phyloP scores from a whole-genome alignment of 1,140 invertebrate species.

The Littorina saxatilis region DNA sequence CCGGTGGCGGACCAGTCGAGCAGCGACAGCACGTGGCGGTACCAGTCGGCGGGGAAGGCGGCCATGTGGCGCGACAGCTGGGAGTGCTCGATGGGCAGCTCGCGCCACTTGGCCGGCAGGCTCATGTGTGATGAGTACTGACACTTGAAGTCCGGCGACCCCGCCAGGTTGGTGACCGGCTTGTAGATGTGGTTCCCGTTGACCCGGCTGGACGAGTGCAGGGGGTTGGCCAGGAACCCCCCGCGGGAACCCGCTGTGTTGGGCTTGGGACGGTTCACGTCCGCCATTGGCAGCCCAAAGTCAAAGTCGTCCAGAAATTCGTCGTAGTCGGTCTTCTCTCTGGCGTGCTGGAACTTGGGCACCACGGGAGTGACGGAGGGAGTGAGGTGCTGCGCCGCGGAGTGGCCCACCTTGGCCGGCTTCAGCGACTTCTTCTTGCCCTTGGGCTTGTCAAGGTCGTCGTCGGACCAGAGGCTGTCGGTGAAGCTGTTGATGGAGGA shows the following conservation, averaged over 20 bases:
- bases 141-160: constrained; percentile 71
- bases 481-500: constrained; percentile 67
- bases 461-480: constrained; percentile 72
- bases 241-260: not conserved
- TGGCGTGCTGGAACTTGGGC: constrained; percentile 26
- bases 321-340: constrained; percentile 58
- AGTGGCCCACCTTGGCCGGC: constrained; percentile 29
- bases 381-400: constrained; percentile 7
- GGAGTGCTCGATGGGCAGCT: constrained; percentile 72
- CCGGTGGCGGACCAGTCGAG: constrained; percentile 61
- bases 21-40: constrained; percentile 66
- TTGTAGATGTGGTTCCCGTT: constrained; percentile 66
- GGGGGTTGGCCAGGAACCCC: constrained; percentile 6
- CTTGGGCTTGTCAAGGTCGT: constrained; percentile 47
- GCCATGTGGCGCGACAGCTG: constrained; percentile 66
- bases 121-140: constrained; percentile 69
- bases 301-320: constrained; percentile 66
- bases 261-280: constrained; percentile 56
- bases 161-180: constrained; percentile 71
- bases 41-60: constrained; percentile 73
- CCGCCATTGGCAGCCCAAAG: constrained; percentile 68
- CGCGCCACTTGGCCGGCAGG: constrained; percentile 68
- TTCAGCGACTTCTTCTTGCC: constrained; percentile 35
- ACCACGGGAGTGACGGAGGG: constrained; percentile 9
- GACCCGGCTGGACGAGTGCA: constrained; percentile 16